These are phyloP conservation scores for Liodrosophila aerea DNA, from an alignment of 2,888 invertebrate species.

Conservation along the genomic window DNA sequence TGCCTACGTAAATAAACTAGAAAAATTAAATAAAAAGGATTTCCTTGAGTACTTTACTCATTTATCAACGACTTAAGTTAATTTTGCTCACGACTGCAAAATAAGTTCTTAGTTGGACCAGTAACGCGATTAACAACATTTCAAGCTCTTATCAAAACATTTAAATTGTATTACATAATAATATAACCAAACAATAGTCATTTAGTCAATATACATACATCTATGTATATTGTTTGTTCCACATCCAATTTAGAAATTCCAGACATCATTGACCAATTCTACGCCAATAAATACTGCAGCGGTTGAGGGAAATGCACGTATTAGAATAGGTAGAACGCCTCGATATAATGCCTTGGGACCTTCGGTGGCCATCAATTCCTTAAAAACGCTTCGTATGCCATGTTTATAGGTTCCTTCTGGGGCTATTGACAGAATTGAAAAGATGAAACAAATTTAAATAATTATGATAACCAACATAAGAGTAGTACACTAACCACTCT, in stretches of 20 bases:
- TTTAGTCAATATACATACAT: no score
- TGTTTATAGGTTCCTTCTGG: conserved; percentile 96
- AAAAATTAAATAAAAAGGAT: no score
- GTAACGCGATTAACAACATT: conserved; percentile 5
- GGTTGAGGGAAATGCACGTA: conserved; percentile 99
- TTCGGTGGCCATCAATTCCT: conserved; percentile 92
- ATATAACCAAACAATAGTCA: conserved; percentile 8
- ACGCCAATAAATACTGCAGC: conserved; percentile 99
- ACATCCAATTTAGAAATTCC: conserved; percentile 83
- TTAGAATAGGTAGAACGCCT: conserved; percentile 96
- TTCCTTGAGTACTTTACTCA: no score
- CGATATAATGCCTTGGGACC: conserved; percentile 95
- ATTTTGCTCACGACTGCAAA: no score
- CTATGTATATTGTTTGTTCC: no score
- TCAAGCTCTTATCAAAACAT: conserved; percentile 12
- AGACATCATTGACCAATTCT: conserved; percentile 89
- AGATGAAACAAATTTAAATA: background rate
- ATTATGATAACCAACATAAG: background rate
- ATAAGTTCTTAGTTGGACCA: no score
- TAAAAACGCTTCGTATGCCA: conserved; percentile 95
- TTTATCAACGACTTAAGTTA: no score
- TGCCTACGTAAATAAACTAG: no score
- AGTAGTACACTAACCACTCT: conserved; percentile 88
- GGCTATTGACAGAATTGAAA: conserved; percentile 83
- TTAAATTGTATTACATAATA: conserved; percentile 22